Conservation (phyloP, 2,797 vertebrate genomes). For the Emydoidea blandingii region DNA sequence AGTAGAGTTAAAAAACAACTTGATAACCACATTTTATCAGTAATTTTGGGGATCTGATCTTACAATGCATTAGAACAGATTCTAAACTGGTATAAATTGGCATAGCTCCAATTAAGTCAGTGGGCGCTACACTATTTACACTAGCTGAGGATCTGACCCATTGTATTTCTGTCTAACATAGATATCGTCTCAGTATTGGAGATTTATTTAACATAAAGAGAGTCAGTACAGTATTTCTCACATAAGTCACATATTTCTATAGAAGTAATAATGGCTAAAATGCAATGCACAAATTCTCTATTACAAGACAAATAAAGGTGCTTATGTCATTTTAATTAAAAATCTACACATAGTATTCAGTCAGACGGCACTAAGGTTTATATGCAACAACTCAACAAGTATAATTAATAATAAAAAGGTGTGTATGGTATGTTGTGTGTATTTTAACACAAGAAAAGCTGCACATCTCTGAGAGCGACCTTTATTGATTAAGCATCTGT, state of each 20-base stretch:
- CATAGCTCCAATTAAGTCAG: neutral
- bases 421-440: neutral
- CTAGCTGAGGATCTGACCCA: neutral
- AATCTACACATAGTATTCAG: neutral
- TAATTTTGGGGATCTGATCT: neutral
- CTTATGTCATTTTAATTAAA: neutral
- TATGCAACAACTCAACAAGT: fast-evolving
- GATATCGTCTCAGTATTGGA: no score
- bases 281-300: neutral
- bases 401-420: neutral
- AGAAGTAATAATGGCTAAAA: neutral
- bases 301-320: neutral
- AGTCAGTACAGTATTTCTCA: neutral
- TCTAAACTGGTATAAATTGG: neutral
- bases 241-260: neutral
- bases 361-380: neutral
- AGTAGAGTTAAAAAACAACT: neutral
- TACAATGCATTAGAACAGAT: neutral
- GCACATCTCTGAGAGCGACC: neutral
- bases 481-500: neutral
- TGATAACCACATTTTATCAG: neutral
- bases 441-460: neutral
- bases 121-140: neutral
- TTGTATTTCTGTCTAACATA: neutral
- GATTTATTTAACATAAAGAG: neutral